Percentiles rank a stretch among this genome's conserved stretches.
These are phyloP conservation scores for Corythaeola cristata DNA, from an alignment of 2,113 vertebrate genomes.

Conservation along the genomic window DNA sequence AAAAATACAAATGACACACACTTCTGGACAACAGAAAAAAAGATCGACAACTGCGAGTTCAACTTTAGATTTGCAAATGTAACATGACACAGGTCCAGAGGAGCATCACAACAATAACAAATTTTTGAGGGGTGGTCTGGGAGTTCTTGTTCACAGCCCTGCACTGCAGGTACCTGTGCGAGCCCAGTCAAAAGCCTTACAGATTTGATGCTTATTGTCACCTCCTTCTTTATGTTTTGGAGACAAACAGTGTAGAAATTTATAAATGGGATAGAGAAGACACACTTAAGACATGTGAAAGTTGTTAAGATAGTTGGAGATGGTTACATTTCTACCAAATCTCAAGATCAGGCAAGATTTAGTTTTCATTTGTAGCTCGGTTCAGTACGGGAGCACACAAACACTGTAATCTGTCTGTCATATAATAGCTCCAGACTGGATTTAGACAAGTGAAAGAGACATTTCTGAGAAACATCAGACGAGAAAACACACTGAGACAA, in stretches of 20 bases:
- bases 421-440: background rate
- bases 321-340: background rate
- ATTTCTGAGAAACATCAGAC: conserved; percentile 48
- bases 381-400: background rate
- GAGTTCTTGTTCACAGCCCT: background rate
- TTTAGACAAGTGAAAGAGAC: background rate
- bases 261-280: background rate
- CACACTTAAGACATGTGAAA: background rate
- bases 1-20: background rate
- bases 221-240: background rate
- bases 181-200: background rate
- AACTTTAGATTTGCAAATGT: background rate
- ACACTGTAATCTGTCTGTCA: background rate
- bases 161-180: background rate
- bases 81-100: background rate
- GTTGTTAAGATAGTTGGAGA: background rate
- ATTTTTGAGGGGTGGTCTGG: background rate
- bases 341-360: background rate
- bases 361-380: conserved; percentile 6
- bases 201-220: background rate
- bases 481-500: background rate
- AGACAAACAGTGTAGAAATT: background rate
- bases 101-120: background rate
- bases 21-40: background rate
- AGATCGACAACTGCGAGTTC: background rate